Base-by-base conservation (phyloP, 2,113 vertebrate species). In the Kobus ellipsiprymnus region DNA sequence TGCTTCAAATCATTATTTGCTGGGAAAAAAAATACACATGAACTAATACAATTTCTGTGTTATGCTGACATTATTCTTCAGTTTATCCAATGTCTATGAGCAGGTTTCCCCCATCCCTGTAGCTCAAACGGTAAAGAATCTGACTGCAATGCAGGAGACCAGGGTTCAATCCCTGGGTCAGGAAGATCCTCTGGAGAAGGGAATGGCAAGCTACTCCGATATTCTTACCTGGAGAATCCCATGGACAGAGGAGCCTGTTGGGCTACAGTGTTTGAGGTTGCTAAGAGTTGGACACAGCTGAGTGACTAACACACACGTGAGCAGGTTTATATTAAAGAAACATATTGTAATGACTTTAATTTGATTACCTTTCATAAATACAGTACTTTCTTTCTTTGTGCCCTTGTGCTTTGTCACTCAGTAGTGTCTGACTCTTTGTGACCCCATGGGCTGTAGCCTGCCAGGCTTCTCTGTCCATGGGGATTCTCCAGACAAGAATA, bases 351-450 rank as follows among this genome's bases (percentile, higher is more conserved):
- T 59, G 81, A 64, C 52, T 46, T 27, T 87, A 33, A n/a, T 94
- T 44, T 95, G 30, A 54, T 93, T 93, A 67, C 8, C 74, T 82
- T 89, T 87, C 78, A 64, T 84, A 59, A 89, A 46, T 85, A 44
- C 46, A 57, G 46, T 77, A 14, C 46, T 82, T 91, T 80, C 30
- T 94, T 40, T 71, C 67, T 71, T 40, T 74, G 67, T 40, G n/a
- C n/a, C 23, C 67, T 74, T 40, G n/a, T 74, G 36, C n/a, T 23
- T 74, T 11, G 5, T 40, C 1, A 0, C 19, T 74, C 21, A 40
- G 19, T n/a, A 1, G n/a, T 74, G n/a, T 74, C 67, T 0, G 0
- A 40, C 67, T 74, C 19, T 74, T 23, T 74, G n/a, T 5, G 0
- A 74, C 67, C 10, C 10, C 19, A 13, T 40, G 67, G 67, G 36